Evolutionary conservation across 2,797 vertebrate species (phyloP).

Genomic region (Diplodus sargus): DNA sequence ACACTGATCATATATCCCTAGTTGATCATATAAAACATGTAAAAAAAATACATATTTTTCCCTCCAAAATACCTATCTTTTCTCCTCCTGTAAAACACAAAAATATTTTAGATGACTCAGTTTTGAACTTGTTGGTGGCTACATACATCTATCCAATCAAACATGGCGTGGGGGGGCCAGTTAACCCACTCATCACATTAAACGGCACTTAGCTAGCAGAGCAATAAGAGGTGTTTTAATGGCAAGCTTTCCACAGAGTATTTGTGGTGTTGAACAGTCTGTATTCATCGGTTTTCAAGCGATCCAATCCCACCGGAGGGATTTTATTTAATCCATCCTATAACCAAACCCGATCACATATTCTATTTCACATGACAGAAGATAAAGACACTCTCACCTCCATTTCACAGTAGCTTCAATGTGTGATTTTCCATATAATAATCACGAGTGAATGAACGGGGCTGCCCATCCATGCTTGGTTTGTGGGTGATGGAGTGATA

Average conservation of each 20-base stretch:
- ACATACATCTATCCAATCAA: not conserved
- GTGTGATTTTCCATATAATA: constrained; percentile 6
- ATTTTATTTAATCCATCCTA: constrained; percentile 2
- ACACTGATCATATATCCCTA: not conserved
- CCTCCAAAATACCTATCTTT: not conserved
- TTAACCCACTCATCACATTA: not conserved
- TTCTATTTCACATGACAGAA: not conserved
- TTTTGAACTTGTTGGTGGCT: not conserved
- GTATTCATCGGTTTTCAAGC: not conserved
- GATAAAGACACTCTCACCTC: not conserved
- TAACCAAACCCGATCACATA: constrained; percentile 7
- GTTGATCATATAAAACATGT: not conserved
- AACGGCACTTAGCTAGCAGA: not conserved
- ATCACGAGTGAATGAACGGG: not conserved
- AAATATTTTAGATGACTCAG: not conserved
- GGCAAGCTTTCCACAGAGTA: not conserved
- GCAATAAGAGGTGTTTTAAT: not conserved
- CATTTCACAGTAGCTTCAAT: not conserved
- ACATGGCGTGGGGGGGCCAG: not conserved
- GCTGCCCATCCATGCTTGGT: not conserved
- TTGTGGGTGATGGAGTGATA: constrained; percentile 30
- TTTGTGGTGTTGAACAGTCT: not conserved
- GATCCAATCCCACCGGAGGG: not conserved
- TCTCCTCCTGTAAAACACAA: not conserved
- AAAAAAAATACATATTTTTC: not conserved